Conservation (phyloP, 2,113 vertebrate genomes). For the Elephantulus edwardii region DNA sequence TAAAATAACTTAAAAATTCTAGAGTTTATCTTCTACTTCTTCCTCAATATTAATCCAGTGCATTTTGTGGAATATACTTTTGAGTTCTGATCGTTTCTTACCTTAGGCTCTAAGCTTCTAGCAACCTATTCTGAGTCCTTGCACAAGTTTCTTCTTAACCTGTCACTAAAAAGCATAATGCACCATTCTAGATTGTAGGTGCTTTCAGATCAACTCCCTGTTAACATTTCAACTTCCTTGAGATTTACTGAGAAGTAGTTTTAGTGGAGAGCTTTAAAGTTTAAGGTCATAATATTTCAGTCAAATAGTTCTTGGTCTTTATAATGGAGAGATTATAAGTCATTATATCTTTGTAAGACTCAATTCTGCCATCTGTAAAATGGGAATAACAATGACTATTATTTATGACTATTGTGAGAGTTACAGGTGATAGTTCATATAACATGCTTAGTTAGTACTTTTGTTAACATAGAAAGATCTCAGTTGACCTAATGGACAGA, state of each 20-base stretch:
- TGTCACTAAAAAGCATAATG: neutral
- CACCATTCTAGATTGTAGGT: neutral
- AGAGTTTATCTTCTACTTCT: neutral
- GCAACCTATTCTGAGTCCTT: neutral
- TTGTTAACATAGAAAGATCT: too few species aligned
- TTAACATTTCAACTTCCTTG: neutral
- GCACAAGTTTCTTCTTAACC: neutral
- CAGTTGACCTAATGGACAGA: too few species aligned
- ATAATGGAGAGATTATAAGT: neutral
- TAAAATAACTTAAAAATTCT: neutral
- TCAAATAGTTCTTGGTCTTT: neutral
- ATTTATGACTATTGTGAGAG: neutral
- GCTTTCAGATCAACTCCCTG: neutral
- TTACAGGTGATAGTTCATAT: neutral
- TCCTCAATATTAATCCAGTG: neutral
- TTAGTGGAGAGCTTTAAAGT: neutral
- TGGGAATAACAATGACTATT: neutral
- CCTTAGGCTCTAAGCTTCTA: neutral
- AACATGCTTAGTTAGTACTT: neutral
- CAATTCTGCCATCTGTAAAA: neutral
- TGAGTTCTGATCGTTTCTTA: neutral
- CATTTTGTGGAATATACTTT: fast-evolving
- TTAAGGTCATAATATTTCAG: neutral
- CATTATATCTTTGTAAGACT: neutral
- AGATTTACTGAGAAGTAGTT: neutral